Conservation (phyloP, 2,797 vertebrate genomes). For the Manis pentadactyla region DNA sequence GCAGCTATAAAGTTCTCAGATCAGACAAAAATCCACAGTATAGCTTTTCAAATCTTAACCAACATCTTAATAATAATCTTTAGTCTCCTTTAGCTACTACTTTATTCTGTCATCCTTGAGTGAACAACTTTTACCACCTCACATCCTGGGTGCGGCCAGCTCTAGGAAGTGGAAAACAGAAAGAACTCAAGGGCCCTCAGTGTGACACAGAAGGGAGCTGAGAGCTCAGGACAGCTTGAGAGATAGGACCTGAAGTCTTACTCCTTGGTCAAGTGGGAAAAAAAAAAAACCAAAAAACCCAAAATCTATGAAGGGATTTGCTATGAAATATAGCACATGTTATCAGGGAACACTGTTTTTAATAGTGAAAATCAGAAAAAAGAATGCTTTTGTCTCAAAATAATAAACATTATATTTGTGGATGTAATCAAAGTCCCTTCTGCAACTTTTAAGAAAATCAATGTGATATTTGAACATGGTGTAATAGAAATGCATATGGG, state of each 20-base stretch:
- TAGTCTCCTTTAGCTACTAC: background rate
- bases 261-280: background rate
- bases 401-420: background rate
- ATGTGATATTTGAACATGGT: background rate
- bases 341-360: background rate
- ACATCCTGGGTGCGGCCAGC: background rate
- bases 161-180: background rate
- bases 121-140: background rate
- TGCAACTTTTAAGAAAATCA: background rate
- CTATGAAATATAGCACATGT: background rate
- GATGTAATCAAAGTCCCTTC: background rate
- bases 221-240: background rate
- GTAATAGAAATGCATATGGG: background rate
- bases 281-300: background rate
- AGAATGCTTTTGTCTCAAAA: background rate
- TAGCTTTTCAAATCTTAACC: slow-evolving; percentile 19
- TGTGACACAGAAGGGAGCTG: background rate
- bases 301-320: background rate
- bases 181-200: background rate
- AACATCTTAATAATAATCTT: background rate
- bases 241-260: background rate
- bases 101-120: background rate
- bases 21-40: background rate
- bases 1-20: slow-evolving; percentile 34
- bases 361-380: background rate